A percentile compares a stretch with the other conserved stretches of the same genome.
Evolutionary conservation across 1,140 invertebrate species (phyloP).

Genomic region (Pomacea maculata): DNA sequence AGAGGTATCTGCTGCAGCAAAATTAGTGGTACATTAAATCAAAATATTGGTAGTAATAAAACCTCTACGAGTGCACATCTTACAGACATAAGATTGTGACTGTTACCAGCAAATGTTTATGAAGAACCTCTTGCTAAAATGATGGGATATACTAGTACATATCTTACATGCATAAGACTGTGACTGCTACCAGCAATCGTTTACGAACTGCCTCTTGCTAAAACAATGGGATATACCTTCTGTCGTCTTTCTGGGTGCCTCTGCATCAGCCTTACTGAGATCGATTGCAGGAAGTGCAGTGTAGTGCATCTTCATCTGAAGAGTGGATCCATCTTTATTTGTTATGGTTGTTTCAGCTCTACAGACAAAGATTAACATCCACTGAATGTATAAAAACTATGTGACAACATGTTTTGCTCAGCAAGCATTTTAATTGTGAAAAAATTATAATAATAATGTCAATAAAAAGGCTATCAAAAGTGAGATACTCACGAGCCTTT

Average conservation of each 20-base stretch:
- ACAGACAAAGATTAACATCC: too few relatives aligned
- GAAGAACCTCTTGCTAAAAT: background rate
- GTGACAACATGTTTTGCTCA: background rate
- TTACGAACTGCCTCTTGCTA: too few relatives aligned
- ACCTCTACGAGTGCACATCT: too few relatives aligned
- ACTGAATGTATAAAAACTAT: background rate
- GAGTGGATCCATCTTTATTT: constrained; percentile 66
- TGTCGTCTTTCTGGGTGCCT: constrained; percentile 19
- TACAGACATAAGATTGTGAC: too few relatives aligned
- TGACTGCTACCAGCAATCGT: too few relatives aligned
- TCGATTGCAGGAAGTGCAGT: constrained; percentile 65
- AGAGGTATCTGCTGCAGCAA: too few relatives aligned
- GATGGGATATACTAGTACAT: background rate
- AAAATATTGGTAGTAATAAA: background rate
- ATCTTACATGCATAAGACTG: background rate
- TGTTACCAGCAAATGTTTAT: background rate
- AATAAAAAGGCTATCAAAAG: background rate
- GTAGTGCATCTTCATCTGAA: constrained; percentile 68
- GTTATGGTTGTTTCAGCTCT: constrained; percentile 69
- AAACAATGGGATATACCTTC: constrained; percentile 13
- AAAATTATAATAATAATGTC: background rate
- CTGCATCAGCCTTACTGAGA: constrained; percentile 44
- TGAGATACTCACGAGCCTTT: constrained; percentile 65
- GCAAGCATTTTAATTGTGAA: background rate
- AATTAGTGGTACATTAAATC: background rate